A percentile compares a stretch with the other conserved stretches of the same genome.
Evolutionary conservation across 2,113 vertebrate genomes (phyloP).

Genomic region (Lamprologus callipterus): DNA sequence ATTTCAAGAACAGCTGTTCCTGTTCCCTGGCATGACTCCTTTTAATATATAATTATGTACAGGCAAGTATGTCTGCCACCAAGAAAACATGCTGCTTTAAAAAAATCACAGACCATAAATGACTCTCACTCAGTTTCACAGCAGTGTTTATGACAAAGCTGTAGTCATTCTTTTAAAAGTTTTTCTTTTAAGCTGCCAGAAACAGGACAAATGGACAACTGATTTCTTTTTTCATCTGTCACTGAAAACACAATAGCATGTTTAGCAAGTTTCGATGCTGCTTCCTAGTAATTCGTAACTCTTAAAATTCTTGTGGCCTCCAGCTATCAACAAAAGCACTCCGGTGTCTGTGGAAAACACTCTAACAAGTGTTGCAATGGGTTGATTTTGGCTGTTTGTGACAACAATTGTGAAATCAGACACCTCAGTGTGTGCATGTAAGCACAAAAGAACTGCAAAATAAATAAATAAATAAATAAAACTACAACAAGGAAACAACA

Average conservation of each 20-base stretch:
- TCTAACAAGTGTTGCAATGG: no score
- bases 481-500: rapidly evolving
- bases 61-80: not conserved
- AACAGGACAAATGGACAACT: not conserved
- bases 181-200: not conserved
- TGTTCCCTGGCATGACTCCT: not conserved
- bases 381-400: not conserved
- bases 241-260: not conserved
- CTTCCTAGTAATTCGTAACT: not conserved
- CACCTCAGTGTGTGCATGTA: not conserved
- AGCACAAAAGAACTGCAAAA: not conserved
- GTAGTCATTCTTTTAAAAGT: not conserved
- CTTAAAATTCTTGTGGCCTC: not conserved
- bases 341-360: not conserved
- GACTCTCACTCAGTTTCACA: not conserved
- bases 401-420: not conserved
- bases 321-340: not conserved
- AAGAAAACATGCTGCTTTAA: not conserved
- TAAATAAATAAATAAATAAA: not conserved
- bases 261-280: not conserved
- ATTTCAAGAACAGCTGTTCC: not conserved
- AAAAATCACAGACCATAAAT: not conserved
- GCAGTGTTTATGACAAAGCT: not conserved
- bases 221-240: not conserved
- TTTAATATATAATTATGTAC: not conserved